phyloP scores from a whole-genome alignment of 2,797 vertebrate genomes.

The Ctenopoma kingsleyae region DNA sequence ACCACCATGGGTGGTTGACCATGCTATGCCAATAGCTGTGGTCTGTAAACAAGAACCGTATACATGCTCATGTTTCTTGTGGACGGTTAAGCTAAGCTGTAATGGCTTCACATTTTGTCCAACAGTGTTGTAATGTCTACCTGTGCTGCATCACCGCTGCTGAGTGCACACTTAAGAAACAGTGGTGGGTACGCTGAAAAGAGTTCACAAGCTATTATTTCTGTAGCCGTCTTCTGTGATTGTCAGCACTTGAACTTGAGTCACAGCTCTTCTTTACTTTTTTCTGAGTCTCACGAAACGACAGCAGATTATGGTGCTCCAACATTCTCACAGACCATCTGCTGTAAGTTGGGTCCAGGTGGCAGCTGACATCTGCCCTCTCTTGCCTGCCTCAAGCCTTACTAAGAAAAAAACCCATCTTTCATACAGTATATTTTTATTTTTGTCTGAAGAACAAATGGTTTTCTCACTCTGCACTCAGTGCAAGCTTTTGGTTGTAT shows the following conservation, averaged over 20 bases:
- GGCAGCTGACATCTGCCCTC: constrained; percentile 52
- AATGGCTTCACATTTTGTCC: constrained; percentile 12
- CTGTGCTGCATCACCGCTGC: background rate
- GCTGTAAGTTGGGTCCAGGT: constrained; percentile 47
- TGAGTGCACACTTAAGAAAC: constrained; percentile 6
- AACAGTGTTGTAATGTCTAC: constrained; percentile 13
- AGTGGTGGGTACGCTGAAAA: constrained; percentile 8
- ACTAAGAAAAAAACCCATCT: constrained; percentile 32
- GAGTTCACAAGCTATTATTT: constrained; percentile 7
- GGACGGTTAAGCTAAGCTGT: constrained; percentile 9
- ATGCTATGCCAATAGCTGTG: background rate
- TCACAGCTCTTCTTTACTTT: constrained; percentile 15
- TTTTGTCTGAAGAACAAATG: constrained; percentile 23
- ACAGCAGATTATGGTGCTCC: constrained; percentile 11
- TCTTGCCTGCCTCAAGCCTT: constrained; percentile 24
- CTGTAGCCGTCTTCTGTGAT: background rate
- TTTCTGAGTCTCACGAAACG: constrained; percentile 11
- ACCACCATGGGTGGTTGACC: constrained; percentile 10
- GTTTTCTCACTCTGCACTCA: background rate
- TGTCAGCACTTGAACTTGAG: constrained; percentile 12
- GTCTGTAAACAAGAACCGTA: constrained; percentile 1
- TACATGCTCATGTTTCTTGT: background rate
- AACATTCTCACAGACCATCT: constrained; percentile 47
- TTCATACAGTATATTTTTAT: constrained; percentile 29
- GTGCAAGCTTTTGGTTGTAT: background rate